Evolutionary conservation across 1,140 invertebrate genomes (phyloP).

Genomic region (Musca vetustissima): DNA sequence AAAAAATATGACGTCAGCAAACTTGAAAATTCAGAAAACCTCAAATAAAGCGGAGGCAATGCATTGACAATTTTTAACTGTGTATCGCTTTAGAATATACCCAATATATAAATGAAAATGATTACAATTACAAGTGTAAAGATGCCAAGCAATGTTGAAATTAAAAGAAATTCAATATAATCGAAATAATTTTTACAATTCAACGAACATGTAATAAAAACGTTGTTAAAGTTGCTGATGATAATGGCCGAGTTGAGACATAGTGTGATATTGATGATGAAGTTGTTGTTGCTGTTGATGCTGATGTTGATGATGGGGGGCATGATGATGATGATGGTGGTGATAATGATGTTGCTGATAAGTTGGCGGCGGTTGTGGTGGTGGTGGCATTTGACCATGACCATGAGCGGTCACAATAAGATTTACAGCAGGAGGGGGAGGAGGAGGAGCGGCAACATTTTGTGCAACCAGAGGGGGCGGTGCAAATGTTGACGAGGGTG

Average conservation of each 20-base stretch:
- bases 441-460: too few relatives aligned
- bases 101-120: not conserved
- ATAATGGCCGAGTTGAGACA: constrained; percentile 40
- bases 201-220: constrained; percentile 30
- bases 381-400: constrained; percentile 2
- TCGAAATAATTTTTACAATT: constrained; percentile 15
- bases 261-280: constrained; percentile 19
- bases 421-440: too few relatives aligned
- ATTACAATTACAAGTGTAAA: not conserved
- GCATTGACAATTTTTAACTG: too few relatives aligned
- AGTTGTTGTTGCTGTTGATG: constrained; percentile 6
- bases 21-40: too few relatives aligned
- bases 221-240: constrained; percentile 54
- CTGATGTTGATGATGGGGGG: constrained; percentile 9
- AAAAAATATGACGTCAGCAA: too few relatives aligned
- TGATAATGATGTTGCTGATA: not conserved
- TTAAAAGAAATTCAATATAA: constrained; percentile 2
- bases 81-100: not conserved
- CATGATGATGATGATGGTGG: constrained; percentile 12
- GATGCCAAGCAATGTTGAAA: not conserved
- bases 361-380: not conserved
- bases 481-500: constrained; percentile 24
- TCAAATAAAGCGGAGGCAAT: too few relatives aligned
- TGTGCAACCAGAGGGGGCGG: not conserved
- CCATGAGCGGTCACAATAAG: not conserved